Evolutionary conservation across 2,888 invertebrate genomes (phyloP).

Genomic region (Bursaphelenchus okinawaensis): DNA sequence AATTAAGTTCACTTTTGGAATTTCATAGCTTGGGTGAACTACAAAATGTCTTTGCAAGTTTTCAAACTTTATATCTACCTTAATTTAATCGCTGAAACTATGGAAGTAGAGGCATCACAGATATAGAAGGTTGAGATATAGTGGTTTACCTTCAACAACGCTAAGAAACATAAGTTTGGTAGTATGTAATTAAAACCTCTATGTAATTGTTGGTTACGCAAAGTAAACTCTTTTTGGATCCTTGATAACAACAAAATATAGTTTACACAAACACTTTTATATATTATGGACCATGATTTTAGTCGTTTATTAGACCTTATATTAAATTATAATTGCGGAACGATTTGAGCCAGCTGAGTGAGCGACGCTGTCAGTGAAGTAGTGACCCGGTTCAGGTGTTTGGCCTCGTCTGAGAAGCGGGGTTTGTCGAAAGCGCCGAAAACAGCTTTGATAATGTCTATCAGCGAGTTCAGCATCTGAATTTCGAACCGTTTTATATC

Average conservation of each 20-base stretch:
- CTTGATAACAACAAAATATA: no score
- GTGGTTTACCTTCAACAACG: no score
- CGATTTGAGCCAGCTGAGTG: constrained; percentile 32
- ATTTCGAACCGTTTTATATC: no score
- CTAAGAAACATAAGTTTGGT: no score
- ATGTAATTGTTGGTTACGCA: no score
- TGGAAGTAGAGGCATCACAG: no score
- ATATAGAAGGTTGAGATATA: no score
- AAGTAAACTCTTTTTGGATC: no score
- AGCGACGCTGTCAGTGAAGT: constrained; percentile 34
- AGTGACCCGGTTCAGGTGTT: constrained; percentile 27
- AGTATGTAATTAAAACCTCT: no score
- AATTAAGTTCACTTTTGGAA: not conserved
- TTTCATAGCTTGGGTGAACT: not conserved
- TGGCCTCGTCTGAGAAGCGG: constrained; percentile 21
- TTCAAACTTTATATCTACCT: not conserved
- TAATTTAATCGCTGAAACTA: not conserved
- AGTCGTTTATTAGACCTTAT: no score
- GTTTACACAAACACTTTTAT: no score
- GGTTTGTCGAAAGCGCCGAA: constrained; percentile 16
- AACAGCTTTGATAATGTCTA: constrained; percentile 25
- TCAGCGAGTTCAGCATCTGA: constrained; percentile 27
- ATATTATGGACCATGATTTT: no score
- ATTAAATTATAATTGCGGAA: constrained; percentile 21
- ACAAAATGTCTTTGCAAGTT: not conserved